Evolutionary conservation across 2,113 vertebrate genomes (phyloP).

Genomic region (human (Homo sapiens)): GRCh38 chr4:96211501-96212000

Average conservation of each 20-base stretch:
- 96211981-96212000: no score
- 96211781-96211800: not conserved
- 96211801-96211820: not conserved
- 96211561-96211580: not conserved
- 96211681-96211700: accelerated
- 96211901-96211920: not conserved
- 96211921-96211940: not conserved
- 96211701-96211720: no score
- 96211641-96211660: not conserved
- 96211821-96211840: not conserved
- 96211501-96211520: not conserved
- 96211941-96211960: not conserved
- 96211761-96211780: not conserved
- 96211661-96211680: not conserved
- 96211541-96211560: not conserved
- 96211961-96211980: not conserved
- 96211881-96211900: not conserved
- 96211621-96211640: not conserved
- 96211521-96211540: not conserved
- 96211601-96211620: not conserved
- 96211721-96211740: not conserved
- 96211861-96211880: not conserved
- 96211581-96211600: not conserved
- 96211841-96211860: not conserved
- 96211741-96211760: not conserved